A percentile compares a stretch with the other conserved stretches of the same genome.
Conservation (phyloP, 1,140 invertebrate species). For the Bacillus rossius region DNA sequence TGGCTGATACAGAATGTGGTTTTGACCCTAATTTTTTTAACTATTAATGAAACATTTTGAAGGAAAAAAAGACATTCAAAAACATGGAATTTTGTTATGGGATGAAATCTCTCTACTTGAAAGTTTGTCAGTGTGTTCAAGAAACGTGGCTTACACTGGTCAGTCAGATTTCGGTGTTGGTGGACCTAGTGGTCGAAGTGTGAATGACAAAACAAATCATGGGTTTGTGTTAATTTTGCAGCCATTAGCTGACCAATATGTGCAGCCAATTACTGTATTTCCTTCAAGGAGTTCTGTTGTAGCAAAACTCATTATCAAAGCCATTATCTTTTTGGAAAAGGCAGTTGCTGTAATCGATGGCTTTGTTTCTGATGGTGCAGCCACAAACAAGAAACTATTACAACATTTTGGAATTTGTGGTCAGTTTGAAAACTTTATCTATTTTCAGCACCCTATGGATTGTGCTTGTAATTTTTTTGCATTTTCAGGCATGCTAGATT, state of each 20-base stretch:
- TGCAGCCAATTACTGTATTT: conserved; percentile 18
- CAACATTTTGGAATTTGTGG: conserved; percentile 6
- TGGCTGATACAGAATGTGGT: conserved; percentile 15
- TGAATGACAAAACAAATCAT: conserved; percentile 10
- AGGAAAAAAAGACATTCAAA: conserved; percentile 11
- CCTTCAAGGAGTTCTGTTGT: conserved; percentile 13
- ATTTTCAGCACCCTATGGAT: neutral
- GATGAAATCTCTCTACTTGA: conserved; percentile 14
- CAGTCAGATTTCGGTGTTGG: conserved; percentile 16
- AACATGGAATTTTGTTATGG: conserved; percentile 8
- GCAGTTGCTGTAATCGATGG: conserved; percentile 17
- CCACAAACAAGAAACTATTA: conserved; percentile 13
- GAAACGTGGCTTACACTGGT: conserved; percentile 9
- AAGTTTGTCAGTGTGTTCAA: conserved; percentile 6
- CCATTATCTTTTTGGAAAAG: conserved; percentile 17
- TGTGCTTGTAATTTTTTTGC: neutral
- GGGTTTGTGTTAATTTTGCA: conserved; percentile 18
- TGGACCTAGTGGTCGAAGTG: neutral
- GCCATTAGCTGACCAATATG: conserved; percentile 10
- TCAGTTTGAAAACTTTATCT: neutral
- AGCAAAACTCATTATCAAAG: conserved; percentile 13
- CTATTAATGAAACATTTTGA: neutral
- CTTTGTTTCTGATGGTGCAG: conserved; percentile 15
- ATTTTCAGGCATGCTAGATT: neutral
- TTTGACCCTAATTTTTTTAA: conserved; percentile 16